Percentiles rank a stretch among this genome's conserved stretches.
These are phyloP conservation scores for Falcunculus frontatus DNA, from an alignment of 2,113 vertebrate genomes.

Conservation along the genomic window DNA sequence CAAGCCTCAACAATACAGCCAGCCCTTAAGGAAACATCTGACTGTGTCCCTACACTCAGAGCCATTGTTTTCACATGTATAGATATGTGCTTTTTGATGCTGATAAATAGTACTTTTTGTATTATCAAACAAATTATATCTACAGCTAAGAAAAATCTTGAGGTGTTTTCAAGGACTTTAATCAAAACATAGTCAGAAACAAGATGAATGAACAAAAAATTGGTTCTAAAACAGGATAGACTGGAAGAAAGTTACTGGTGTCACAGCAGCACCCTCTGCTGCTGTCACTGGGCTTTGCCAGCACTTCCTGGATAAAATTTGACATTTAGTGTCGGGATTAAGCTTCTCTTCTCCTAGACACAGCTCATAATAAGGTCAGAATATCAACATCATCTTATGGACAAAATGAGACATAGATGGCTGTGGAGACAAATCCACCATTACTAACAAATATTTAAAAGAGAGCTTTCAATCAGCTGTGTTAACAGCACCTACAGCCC, in stretches of 20 bases:
- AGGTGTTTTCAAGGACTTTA: not conserved
- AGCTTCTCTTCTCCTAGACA: not conserved
- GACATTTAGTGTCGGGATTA: not conserved
- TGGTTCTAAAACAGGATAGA: not conserved
- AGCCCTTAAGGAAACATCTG: not conserved
- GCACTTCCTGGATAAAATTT: not conserved
- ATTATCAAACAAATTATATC: not conserved
- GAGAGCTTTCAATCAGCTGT: not conserved
- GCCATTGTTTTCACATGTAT: not conserved
- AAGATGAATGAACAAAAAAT: not conserved
- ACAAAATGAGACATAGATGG: not conserved
- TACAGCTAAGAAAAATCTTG: not conserved
- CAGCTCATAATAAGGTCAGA: not conserved
- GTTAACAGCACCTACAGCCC: not conserved
- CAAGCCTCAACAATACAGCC: not conserved
- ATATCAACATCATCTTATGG: not conserved
- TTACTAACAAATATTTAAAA: not conserved
- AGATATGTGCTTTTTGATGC: not conserved
- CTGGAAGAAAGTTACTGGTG: not conserved
- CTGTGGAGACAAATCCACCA: not conserved
- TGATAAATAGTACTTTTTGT: not conserved
- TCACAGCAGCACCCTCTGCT: conserved; percentile 42
- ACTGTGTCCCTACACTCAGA: not conserved
- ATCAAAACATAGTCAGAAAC: not conserved
- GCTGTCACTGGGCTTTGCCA: not conserved